Evolutionary conservation across 2,113 vertebrate genomes (phyloP).

Genomic region (Pluvianellus socialis): DNA sequence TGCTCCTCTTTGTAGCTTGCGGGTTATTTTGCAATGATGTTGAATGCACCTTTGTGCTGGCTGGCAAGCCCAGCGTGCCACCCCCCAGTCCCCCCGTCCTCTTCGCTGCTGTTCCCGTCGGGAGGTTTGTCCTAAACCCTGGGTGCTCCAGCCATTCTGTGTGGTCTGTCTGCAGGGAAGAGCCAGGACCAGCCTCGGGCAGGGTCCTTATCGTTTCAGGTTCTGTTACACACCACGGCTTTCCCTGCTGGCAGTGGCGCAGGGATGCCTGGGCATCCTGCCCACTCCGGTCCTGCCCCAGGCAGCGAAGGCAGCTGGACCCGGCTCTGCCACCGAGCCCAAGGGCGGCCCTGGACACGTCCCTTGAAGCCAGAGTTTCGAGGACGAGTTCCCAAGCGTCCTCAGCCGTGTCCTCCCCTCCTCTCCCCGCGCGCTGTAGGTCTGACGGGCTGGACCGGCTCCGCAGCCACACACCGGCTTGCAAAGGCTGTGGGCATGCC

Average conservation of each 20-base stretch:
- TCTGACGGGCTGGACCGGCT: constrained; percentile 55
- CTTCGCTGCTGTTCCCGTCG: fast-evolving
- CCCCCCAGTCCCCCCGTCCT: background rate
- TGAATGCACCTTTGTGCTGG: background rate
- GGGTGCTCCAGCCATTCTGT: background rate
- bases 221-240: background rate
- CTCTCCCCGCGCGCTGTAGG: background rate
- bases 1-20: background rate
- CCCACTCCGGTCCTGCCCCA: background rate
- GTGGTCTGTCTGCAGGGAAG: background rate
- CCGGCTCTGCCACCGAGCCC: fast-evolving
- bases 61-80: fast-evolving
- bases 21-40: background rate
- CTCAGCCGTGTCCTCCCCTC: background rate
- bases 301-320: background rate
- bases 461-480: background rate
- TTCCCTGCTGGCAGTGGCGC: background rate
- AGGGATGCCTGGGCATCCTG: background rate
- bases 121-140: background rate
- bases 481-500: background rate
- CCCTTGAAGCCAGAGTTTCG: background rate
- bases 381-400: background rate
- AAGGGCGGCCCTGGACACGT: background rate
- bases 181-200: background rate
- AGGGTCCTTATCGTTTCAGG: background rate